These are phyloP conservation scores for Mesorhabditis sp. DNA, from an alignment of 2,888 invertebrate species.

Conservation along the genomic window DNA sequence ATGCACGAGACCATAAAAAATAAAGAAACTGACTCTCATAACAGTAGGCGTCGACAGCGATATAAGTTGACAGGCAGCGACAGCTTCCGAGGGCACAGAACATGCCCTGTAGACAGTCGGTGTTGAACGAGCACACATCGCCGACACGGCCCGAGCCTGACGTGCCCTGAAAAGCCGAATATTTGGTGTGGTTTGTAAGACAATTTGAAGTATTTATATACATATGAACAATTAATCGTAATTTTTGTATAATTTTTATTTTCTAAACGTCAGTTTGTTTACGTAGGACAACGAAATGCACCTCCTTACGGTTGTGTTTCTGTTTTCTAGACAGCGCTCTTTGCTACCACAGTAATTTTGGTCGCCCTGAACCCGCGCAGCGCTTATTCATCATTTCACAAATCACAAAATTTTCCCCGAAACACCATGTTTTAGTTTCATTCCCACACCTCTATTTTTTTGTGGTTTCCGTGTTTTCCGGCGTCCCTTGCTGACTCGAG, in stretches of 20 bases:
- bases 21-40: slow-evolving; percentile 30
- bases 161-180: slow-evolving; percentile 8
- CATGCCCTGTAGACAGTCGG: slow-evolving; percentile 46
- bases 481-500: too few species aligned
- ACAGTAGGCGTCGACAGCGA: slow-evolving; percentile 40
- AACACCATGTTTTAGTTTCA: too few species aligned
- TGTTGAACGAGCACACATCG: slow-evolving; percentile 45
- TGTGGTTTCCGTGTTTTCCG: too few species aligned
- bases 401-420: too few species aligned
- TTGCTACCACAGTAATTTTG: too few species aligned
- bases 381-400: too few species aligned
- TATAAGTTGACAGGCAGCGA: slow-evolving; percentile 36
- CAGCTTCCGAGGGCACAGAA: slow-evolving; percentile 43
- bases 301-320: too few species aligned
- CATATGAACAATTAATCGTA: neutral
- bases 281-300: too few species aligned
- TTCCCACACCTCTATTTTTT: too few species aligned
- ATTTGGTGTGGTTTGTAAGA: neutral
- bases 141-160: slow-evolving; percentile 41
- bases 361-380: too few species aligned
- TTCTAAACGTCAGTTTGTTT: neutral
- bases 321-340: too few species aligned
- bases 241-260: neutral
- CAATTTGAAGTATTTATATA: neutral
- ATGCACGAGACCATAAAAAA: neutral